phyloP scores from a whole-genome alignment of 2,113 vertebrate genomes.

The Bubo blakistoni region DNA sequence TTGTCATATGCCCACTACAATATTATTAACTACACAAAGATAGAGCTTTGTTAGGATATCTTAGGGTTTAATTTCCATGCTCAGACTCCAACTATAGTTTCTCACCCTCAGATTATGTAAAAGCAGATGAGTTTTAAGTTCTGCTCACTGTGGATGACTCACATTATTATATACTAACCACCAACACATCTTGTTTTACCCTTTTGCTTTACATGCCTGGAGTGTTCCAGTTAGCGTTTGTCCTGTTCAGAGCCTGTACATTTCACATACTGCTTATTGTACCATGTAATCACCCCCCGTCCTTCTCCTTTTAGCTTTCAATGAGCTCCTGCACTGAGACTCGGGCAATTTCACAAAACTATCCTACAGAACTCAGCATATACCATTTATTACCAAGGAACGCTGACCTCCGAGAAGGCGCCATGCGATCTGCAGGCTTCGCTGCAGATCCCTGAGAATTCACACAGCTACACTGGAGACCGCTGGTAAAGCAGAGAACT shows the following conservation, averaged over 20 bases:
- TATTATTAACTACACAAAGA: neutral
- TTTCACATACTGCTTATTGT: neutral
- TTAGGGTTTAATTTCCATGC: neutral
- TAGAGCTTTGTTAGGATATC: neutral
- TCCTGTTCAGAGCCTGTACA: neutral
- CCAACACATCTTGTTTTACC: constrained; percentile 5
- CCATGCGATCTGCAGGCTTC: neutral
- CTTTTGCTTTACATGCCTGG: neutral
- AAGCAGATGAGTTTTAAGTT: neutral
- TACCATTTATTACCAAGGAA: neutral
- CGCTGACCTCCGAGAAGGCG: neutral
- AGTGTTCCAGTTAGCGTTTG: neutral
- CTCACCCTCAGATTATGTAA: neutral
- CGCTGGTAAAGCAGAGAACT: neutral
- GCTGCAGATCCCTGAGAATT: neutral
- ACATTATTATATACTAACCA: neutral
- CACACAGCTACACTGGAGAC: neutral
- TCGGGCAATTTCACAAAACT: neutral
- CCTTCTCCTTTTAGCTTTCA: neutral
- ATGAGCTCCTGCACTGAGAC: neutral
- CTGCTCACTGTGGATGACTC: constrained; percentile 20
- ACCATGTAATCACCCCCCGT: neutral
- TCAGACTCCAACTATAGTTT: neutral
- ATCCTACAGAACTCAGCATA: neutral
- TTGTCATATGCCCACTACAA: neutral